These are phyloP conservation scores for Lissonota sp. DNA, from an alignment of 2,888 invertebrate genomes.

Conservation along the genomic window DNA sequence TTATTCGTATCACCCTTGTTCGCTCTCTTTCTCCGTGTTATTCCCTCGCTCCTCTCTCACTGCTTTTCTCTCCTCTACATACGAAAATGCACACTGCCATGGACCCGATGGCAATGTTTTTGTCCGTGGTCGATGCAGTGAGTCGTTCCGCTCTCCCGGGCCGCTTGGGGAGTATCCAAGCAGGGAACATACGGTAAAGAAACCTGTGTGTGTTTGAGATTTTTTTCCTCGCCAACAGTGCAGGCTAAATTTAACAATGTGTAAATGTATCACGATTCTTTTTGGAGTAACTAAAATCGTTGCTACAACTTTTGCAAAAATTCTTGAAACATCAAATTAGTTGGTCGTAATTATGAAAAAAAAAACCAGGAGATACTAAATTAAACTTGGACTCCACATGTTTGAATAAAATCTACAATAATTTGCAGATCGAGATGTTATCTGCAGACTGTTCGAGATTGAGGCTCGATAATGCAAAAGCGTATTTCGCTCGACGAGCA, in stretches of 20 bases:
- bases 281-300: too few species aligned
- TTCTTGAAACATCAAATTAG: too few species aligned
- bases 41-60: slow-evolving; percentile 51
- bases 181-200: slow-evolving; percentile 2
- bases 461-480: slow-evolving; percentile 6
- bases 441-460: background rate
- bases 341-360: too few species aligned
- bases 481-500: slow-evolving; percentile 30
- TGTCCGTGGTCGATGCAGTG: slow-evolving; percentile 43
- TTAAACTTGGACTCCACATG: too few species aligned
- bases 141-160: slow-evolving; percentile 1
- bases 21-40: slow-evolving; percentile 66
- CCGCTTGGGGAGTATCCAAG: slow-evolving; percentile 3
- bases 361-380: too few species aligned
- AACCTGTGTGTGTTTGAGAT: slow-evolving; percentile 4
- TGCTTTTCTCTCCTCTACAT: slow-evolving; percentile 22
- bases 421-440: slow-evolving; percentile 1
- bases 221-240: slow-evolving; percentile 1
- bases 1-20: slow-evolving; percentile 43
- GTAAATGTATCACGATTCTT: too few species aligned
- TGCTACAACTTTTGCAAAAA: too few species aligned
- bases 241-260: background rate
- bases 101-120: slow-evolving; percentile 56
- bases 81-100: slow-evolving; percentile 5
- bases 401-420: too few species aligned